Conservation (phyloP, 2,888 invertebrate genomes). For the Odontothrips loti region DNA sequence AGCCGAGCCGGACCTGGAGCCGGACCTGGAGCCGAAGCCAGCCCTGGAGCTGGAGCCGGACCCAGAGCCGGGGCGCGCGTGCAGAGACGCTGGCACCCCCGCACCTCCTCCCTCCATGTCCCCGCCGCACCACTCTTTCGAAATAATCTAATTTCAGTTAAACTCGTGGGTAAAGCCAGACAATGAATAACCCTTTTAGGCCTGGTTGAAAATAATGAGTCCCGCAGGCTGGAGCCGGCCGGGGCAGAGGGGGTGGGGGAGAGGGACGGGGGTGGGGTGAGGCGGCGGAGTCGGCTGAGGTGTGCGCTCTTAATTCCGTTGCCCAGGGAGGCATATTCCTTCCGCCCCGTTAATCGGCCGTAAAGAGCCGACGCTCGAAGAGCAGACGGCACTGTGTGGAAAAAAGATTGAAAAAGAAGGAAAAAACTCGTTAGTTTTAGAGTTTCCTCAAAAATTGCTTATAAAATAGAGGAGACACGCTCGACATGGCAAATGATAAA, state of each 20-base stretch:
- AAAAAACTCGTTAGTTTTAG: no score
- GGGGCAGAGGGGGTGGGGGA: not conserved
- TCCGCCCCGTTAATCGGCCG: not conserved
- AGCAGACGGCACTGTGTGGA: no score
- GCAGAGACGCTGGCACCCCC: no score
- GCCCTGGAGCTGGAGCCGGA: no score
- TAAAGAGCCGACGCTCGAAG: not conserved
- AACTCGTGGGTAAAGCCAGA: slow-evolving; percentile 25
- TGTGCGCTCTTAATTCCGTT: not conserved
- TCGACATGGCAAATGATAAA: no score
- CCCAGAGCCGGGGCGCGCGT: no score
- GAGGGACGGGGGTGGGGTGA: no score
- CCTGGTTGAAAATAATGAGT: slow-evolving; percentile 20
- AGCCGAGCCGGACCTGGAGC: no score
- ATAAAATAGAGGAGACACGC: no score
- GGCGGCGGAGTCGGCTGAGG: not conserved
- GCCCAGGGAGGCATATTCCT: not conserved
- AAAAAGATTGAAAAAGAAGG: no score
- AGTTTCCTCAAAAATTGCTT: no score
- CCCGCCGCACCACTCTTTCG: not conserved
- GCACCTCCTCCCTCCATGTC: not conserved
- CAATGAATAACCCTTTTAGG: slow-evolving; percentile 32
- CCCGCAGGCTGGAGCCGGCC: not conserved
- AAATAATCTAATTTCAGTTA: slow-evolving; percentile 12
- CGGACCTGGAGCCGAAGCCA: no score